Percentiles rank a stretch among this genome's conserved stretches.
Conservation (phyloP, 1,140 invertebrate species). For the Melitaea cinxia region DNA sequence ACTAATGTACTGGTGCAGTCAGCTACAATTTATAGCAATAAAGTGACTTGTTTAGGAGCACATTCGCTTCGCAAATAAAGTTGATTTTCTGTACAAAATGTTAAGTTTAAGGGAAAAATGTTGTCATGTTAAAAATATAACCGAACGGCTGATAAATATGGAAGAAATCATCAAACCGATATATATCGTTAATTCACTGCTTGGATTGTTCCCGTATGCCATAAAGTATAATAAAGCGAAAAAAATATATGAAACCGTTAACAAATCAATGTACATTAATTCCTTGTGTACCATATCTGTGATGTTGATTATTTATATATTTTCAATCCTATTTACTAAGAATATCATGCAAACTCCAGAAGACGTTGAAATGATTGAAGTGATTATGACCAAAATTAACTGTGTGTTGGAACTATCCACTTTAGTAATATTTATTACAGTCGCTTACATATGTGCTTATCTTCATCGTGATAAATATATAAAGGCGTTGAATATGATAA, state of each 20-base stretch:
- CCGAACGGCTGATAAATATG: constrained; percentile 7
- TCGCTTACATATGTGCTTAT: constrained; percentile 51
- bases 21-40: constrained; percentile 9
- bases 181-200: constrained; percentile 46
- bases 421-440: constrained; percentile 42
- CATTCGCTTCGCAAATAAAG: constrained; percentile 1
- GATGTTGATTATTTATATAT: constrained; percentile 41
- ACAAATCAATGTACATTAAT: constrained; percentile 59
- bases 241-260: constrained; percentile 41
- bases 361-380: constrained; percentile 45
- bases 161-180: constrained; percentile 55
- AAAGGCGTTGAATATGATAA: constrained; percentile 52
- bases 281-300: constrained; percentile 47
- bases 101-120: constrained; percentile 10
- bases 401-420: constrained; percentile 54
- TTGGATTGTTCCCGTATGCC: constrained; percentile 60
- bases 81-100: constrained; percentile 19
- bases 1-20: constrained; percentile 26
- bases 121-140: constrained; percentile 2
- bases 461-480: constrained; percentile 51
- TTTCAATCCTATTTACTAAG: constrained; percentile 47
- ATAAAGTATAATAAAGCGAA: constrained; percentile 49
- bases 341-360: constrained; percentile 45
- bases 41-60: constrained; percentile 8
- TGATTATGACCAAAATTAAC: constrained; percentile 56